Evolutionary conservation across 2,797 vertebrate species (phyloP), one percentile per base, ranked within the genome.

Genomic region (Trachurus trachurus): DNA sequence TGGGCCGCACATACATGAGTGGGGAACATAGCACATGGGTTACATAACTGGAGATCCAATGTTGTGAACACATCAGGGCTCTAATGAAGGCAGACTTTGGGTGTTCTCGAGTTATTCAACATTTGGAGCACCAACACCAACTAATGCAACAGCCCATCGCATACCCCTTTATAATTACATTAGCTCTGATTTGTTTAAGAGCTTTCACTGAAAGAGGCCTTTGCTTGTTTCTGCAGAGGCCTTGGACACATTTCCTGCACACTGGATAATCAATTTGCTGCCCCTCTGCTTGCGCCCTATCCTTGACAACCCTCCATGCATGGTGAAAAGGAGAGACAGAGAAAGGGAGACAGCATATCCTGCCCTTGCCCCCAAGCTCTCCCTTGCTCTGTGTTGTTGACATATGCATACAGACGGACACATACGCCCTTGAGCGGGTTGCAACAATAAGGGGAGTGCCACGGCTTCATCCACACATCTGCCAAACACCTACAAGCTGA

Each of bases 221-320:
- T 89, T 74, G 4, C 81, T 87, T 80, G 79, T 78, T 78, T 87
- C 83, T 66, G 63, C 82, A 81, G 82, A 90, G 82, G 82, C 83
- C 80, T 88, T 85, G 73, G 87, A 90, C 83, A 89, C 73, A 82
- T 91, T 88, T 86, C 85, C 86, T 80, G 87, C 84, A 87, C 74
- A 69, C 66, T 82, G 86, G 84, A 81, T 90, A 91, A 92, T 93
- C 89, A 90, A 91, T 93, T 91, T 88, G 79, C 82, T 79, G 73
- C 83, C 84, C 65, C 86, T 83, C 62, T 83, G 67, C 80, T 83
- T 67, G 80, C 80, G 63, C 50, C 66, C 83, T 69, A 78, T 79
- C 87, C 76, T 68, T 67, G 66, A 88, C 82, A 84, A 77, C 73
- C 66, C 78, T 73, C 78, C 60, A 63, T 80, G 82, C 89, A 85